Evolutionary conservation across 2,113 vertebrate species (phyloP).

Genomic region (Pluvianellus socialis): DNA sequence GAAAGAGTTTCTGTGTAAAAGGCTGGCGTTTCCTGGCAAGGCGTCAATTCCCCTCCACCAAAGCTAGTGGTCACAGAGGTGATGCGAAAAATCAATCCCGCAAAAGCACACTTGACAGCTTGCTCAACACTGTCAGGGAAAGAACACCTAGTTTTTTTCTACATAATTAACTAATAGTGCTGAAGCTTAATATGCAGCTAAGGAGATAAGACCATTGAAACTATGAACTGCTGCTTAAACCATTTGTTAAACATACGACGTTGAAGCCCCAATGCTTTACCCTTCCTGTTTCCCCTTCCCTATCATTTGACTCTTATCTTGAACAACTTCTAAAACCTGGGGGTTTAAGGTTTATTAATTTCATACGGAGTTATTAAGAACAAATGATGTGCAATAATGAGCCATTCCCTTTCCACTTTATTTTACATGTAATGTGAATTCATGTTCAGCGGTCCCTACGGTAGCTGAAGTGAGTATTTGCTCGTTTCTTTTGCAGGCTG

Average conservation of each 20-base stretch:
- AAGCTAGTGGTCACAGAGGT: not conserved
- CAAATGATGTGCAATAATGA: constrained; percentile 47
- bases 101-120: not conserved
- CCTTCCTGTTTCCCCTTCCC: constrained; percentile 8
- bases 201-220: not conserved
- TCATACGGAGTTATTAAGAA: constrained; percentile 54
- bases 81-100: not conserved
- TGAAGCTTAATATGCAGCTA: not conserved
- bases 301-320: not conserved
- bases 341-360: constrained; percentile 61
- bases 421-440: constrained; percentile 52
- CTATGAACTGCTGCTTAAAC: not conserved
- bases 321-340: constrained; percentile 32
- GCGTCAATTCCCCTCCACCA: not conserved
- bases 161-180: not conserved
- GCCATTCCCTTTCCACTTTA: constrained; percentile 54
- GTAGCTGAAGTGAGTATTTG: constrained; percentile 18
- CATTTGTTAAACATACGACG: not conserved
- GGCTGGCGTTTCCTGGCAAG: not conserved
- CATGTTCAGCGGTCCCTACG: constrained; percentile 5
- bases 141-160: not conserved
- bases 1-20: not conserved
- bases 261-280: not conserved
- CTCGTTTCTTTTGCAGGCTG: constrained; percentile 48
- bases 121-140: not conserved